Conservation (phyloP, 2,888 invertebrate species). For the Neuroscelio doddi region DNA sequence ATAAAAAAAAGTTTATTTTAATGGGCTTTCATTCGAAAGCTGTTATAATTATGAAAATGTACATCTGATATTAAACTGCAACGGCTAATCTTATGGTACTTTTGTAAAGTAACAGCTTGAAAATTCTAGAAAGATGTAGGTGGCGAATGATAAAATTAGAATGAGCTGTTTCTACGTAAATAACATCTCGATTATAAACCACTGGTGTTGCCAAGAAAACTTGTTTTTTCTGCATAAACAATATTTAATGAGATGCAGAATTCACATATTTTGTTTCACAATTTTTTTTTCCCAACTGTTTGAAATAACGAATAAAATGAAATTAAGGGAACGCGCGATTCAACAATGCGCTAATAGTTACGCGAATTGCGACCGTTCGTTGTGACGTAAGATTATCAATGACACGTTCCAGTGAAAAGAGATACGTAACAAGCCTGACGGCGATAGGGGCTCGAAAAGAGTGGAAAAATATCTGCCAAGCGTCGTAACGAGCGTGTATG, state of each 20-base stretch:
- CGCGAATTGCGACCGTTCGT: constrained; percentile 3
- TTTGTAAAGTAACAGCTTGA: too few species aligned
- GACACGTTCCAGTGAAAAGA: constrained; percentile 6
- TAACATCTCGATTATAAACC: constrained; percentile 35
- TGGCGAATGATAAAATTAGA: constrained; percentile 47
- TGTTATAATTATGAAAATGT: too few species aligned
- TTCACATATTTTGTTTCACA: constrained; percentile 17
- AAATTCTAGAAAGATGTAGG: constrained; percentile 9
- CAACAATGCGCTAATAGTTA: constrained; percentile 4
- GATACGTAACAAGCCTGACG: constrained; percentile 13
- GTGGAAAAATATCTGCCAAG: constrained; percentile 19
- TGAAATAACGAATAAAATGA: not conserved
- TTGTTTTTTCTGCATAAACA: constrained; percentile 19
- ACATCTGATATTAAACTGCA: too few species aligned
- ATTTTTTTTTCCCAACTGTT: constrained; percentile 5
- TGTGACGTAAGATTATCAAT: constrained; percentile 6
- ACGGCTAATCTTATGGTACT: too few species aligned
- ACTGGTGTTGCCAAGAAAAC: constrained; percentile 28
- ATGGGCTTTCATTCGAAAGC: too few species aligned
- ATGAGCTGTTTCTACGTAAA: constrained; percentile 53
- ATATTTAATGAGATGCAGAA: constrained; percentile 19
- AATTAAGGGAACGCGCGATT: constrained; percentile 2
- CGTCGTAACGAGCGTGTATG: constrained; percentile 28
- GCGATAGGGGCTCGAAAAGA: not conserved
- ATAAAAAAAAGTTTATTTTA: too few species aligned